Base-by-base conservation (phyloP, 2,797 vertebrate genomes). In the Enteromius thamalakanensis region DNA sequence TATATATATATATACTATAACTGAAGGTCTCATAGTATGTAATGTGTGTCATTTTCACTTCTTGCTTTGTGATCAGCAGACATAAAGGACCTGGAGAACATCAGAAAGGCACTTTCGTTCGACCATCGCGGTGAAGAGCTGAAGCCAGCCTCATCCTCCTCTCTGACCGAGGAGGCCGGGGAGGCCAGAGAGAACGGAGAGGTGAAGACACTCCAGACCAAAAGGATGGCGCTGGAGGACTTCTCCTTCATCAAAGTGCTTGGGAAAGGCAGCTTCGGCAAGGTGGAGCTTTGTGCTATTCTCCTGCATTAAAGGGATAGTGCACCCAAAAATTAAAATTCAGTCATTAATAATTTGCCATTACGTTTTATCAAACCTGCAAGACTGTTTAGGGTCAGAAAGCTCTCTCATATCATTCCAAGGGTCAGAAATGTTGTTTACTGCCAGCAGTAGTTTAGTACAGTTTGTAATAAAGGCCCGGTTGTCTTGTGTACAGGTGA, bases 211-310 rank as follows among this genome's bases (percentile, higher is more conserved):
- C 89, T 93, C 53, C 95, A 96, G 90, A 91, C 90, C 32, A 97
- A 96, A 89, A 93, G 94, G 89, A 96, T 96, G 93, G 94, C 92
- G 74, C 94, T 99, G 51, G 95, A 95, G 1, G 96, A 98, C 88
- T 98, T 99, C 88, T 90, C 95, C 87, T 99, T 99, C 92, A 99
- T 99, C 91, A 99, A 99, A 93, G 98, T 99, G 78, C 93, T 99
- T 90, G 97, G 97, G 37, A 99, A 99, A 92, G 97, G 97, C 93
- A 99, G 97, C 91, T 98, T 99, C 69, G 97, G 97, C 89, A 99
- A 99, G 96, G 97, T 98, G 67, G 79, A 47, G 49, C 53, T 40
- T 72, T 77, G n/a, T 9, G 49, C 37, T 15, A 47, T 15, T 42
- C 34, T 79, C 34, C 40, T 34, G 21, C 19, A 23, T 21, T 62